These are phyloP conservation scores for Poecilia latipinna DNA, from an alignment of 2,113 vertebrate genomes.

Conservation along the genomic window DNA sequence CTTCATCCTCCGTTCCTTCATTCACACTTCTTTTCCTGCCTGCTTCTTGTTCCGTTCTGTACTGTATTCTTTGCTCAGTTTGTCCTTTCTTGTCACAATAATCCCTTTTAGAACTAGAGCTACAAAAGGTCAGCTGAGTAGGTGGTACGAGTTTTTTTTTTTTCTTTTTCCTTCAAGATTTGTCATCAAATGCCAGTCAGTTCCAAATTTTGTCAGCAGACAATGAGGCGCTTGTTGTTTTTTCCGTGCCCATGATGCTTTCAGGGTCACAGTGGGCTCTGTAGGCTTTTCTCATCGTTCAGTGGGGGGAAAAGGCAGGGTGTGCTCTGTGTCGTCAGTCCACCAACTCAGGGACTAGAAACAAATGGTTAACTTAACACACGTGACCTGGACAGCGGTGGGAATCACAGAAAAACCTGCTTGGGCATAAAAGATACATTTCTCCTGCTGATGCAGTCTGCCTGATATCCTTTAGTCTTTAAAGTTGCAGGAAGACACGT, in stretches of 20 bases:
- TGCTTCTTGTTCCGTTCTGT: slow-evolving; percentile 8
- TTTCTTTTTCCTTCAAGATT: not conserved
- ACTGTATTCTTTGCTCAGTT: not conserved
- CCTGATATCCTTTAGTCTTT: not conserved
- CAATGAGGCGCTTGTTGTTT: not conserved
- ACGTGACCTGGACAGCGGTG: no score
- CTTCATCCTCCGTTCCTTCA: slow-evolving; percentile 21
- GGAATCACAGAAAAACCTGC: no score
- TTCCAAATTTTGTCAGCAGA: not conserved
- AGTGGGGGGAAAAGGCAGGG: no score
- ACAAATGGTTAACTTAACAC: no score
- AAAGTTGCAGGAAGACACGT: not conserved
- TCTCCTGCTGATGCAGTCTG: no score
- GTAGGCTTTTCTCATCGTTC: no score
- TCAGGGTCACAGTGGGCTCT: not conserved
- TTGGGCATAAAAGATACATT: no score
- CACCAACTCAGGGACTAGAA: no score
- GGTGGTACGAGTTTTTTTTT: not conserved
- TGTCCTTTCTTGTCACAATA: not conserved
- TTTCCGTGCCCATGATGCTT: not conserved
- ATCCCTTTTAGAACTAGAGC: not conserved
- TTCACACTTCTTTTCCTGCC: slow-evolving; percentile 9
- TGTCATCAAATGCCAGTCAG: not conserved
- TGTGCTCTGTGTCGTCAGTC: no score
- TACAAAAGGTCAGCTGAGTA: not conserved